Conservation (phyloP, 2,888 invertebrate genomes). For the Galeopsomyia nigrocyanea region DNA sequence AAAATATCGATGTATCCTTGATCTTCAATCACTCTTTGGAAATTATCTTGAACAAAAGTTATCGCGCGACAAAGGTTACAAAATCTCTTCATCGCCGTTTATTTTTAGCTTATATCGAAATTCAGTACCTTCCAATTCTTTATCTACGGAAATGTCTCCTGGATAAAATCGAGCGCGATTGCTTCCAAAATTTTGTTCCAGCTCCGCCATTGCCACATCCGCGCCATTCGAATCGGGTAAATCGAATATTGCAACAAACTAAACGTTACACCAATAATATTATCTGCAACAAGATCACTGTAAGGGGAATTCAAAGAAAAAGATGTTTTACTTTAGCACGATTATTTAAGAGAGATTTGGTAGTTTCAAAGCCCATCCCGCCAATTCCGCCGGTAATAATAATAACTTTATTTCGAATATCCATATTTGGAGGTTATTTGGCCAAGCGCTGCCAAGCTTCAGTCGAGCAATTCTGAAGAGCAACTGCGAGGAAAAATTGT, state of each 20-base stretch:
- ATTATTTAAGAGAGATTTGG: slow-evolving; percentile 68
- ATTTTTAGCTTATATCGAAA: too few relatives aligned
- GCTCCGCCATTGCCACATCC: slow-evolving; percentile 64
- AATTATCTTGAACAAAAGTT: slow-evolving; percentile 27
- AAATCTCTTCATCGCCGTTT: too few relatives aligned
- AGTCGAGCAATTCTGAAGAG: slow-evolving; percentile 1
- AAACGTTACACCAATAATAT: slow-evolving; percentile 16
- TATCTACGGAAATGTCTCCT: slow-evolving; percentile 69
- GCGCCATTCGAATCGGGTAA: slow-evolving; percentile 63
- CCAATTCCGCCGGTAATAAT: slow-evolving; percentile 72
- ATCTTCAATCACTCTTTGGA: slow-evolving; percentile 61
- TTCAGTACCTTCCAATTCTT: slow-evolving; percentile 68
- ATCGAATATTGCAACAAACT: slow-evolving; percentile 66
- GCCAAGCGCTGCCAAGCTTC: not conserved
- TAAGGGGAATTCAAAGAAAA: not conserved
- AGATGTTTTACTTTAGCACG: slow-evolving; percentile 60
- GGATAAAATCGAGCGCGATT: slow-evolving; percentile 69
- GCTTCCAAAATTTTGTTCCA: slow-evolving; percentile 69
- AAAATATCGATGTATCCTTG: slow-evolving; percentile 70
- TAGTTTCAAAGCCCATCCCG: slow-evolving; percentile 71
- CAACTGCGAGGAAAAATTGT: slow-evolving; percentile 18
- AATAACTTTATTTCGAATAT: slow-evolving; percentile 51
- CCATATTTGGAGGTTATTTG: slow-evolving; percentile 41
- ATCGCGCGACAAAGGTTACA: too few relatives aligned
- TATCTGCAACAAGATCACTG: not conserved